Percentiles rank a stretch among this genome's conserved stretches.
Conservation (phyloP, 2,888 invertebrate species). For the Polydrusus tereticollis region DNA sequence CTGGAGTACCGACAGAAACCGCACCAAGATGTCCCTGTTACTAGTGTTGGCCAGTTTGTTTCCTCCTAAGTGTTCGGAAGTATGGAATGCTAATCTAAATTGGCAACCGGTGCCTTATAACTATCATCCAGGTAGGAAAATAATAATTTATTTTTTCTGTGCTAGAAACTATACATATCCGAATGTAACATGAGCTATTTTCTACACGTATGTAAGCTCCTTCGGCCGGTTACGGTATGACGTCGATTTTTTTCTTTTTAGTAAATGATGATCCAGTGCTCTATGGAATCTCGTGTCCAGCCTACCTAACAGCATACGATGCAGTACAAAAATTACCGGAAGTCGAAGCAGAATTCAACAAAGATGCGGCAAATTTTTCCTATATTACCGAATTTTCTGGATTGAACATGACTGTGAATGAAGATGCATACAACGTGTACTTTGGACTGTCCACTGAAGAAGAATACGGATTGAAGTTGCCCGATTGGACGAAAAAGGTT, state of each 20-base stretch:
- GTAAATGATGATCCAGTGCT: constrained; percentile 47
- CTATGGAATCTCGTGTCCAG: constrained; percentile 52
- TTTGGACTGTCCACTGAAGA: constrained; percentile 51
- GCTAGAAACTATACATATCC: too few relatives aligned
- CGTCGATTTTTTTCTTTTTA: constrained; percentile 15
- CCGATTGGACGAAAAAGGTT: constrained; percentile 44
- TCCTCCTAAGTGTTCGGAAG: constrained; percentile 70
- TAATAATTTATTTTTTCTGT: not conserved
- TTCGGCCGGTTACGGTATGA: too few relatives aligned
- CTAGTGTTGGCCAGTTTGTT: constrained; percentile 77
- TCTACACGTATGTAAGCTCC: too few relatives aligned
- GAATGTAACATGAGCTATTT: too few relatives aligned
- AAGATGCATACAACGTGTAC: constrained; percentile 45
- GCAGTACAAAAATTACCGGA: constrained; percentile 57
- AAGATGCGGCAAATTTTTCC: constrained; percentile 67
- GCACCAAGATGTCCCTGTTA: constrained; percentile 80
- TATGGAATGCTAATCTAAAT: constrained; percentile 71
- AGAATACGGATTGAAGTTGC: constrained; percentile 48
- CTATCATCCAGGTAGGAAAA: constrained; percentile 63
- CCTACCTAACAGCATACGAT: constrained; percentile 47
- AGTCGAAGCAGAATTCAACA: constrained; percentile 65
- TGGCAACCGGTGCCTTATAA: constrained; percentile 88
- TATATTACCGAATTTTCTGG: constrained; percentile 55
- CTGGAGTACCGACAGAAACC: constrained; percentile 76
- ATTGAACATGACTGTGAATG: constrained; percentile 41